These are phyloP conservation scores for Seriola quinqueradiata DNA, from an alignment of 2,113 vertebrate genomes.

Conservation along the genomic window DNA sequence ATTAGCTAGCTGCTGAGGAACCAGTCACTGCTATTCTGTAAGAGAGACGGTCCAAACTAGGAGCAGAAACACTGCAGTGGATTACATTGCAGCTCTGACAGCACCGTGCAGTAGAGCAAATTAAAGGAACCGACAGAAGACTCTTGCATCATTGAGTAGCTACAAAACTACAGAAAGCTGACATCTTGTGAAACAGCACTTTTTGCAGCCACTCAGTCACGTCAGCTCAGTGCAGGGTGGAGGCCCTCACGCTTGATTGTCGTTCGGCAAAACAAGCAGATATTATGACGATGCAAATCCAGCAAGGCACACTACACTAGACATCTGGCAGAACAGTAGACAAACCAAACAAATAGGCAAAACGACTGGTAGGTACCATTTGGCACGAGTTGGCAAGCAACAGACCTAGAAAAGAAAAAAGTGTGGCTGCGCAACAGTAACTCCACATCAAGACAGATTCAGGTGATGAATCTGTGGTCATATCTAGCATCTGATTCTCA, in stretches of 20 bases:
- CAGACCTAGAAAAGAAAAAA: not conserved
- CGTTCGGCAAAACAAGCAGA: not conserved
- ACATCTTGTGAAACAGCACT: not conserved
- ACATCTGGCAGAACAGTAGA: conserved; percentile 6
- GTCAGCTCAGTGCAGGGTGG: no score
- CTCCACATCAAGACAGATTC: conserved; percentile 48
- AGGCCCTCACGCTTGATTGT: not conserved
- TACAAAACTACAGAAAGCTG: not conserved
- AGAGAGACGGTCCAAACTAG: not conserved
- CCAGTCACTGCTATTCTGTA: not conserved
- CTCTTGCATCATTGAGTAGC: not conserved
- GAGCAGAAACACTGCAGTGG: not conserved
- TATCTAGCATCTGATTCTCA: not conserved
- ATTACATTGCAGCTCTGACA: not conserved
- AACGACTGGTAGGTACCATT: not conserved
- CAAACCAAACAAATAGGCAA: conserved; percentile 12
- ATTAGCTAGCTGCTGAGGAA: not conserved
- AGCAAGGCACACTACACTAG: not conserved
- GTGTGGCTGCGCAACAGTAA: not conserved
- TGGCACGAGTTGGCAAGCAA: conserved; percentile 19
- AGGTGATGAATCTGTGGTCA: conserved; percentile 17
- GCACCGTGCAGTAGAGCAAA: not conserved
- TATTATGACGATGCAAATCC: not conserved
- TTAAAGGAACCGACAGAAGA: not conserved
- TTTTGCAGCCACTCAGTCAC: not conserved